phyloP scores from a whole-genome alignment of 2,797 vertebrate species.

The Acrossocheilus wenchowensis region DNA sequence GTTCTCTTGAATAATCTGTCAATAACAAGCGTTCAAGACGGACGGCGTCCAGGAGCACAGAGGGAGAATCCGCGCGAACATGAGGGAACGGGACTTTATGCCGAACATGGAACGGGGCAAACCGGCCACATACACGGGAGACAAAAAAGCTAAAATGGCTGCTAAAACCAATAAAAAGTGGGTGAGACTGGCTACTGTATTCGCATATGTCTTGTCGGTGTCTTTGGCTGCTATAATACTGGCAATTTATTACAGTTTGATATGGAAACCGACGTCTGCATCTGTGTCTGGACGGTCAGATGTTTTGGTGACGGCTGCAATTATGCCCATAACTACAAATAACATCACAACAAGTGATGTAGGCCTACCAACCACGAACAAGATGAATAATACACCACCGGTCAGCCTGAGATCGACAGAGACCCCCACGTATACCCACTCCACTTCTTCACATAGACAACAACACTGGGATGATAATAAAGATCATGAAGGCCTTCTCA shows the following conservation, averaged over 20 bases:
- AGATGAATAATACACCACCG: constrained; percentile 9
- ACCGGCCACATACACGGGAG: constrained; percentile 87
- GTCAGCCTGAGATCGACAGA: constrained; percentile 4
- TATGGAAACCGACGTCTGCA: constrained; percentile 80
- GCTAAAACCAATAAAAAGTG: constrained; percentile 89
- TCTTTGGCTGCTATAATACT: constrained; percentile 87
- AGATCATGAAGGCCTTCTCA: constrained; percentile 15
- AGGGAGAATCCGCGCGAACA: constrained; percentile 76
- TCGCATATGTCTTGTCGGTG: constrained; percentile 87
- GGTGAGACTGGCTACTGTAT: constrained; percentile 87
- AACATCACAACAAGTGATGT: constrained; percentile 52
- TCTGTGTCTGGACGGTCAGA: constrained; percentile 60
- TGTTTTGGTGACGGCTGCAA: constrained; percentile 21
- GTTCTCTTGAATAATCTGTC: constrained; percentile 42
- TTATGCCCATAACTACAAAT: constrained; percentile 35
- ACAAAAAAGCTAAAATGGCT: constrained; percentile 89
- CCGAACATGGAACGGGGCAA: constrained; percentile 82
- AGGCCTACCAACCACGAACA: constrained; percentile 21
- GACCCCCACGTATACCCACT: background rate
- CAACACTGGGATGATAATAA: constrained; percentile 6
- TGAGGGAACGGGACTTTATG: constrained; percentile 81
- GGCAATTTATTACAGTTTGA: constrained; percentile 87
- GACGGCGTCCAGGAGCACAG: constrained; percentile 78
- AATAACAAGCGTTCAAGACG: constrained; percentile 64
- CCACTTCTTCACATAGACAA: constrained; percentile 11